A percentile compares a stretch with the other conserved stretches of the same genome.
Evolutionary conservation across 92 coral and sea anemone genomes (phyloP).

Genomic region (Bergia puertoricense): DNA sequence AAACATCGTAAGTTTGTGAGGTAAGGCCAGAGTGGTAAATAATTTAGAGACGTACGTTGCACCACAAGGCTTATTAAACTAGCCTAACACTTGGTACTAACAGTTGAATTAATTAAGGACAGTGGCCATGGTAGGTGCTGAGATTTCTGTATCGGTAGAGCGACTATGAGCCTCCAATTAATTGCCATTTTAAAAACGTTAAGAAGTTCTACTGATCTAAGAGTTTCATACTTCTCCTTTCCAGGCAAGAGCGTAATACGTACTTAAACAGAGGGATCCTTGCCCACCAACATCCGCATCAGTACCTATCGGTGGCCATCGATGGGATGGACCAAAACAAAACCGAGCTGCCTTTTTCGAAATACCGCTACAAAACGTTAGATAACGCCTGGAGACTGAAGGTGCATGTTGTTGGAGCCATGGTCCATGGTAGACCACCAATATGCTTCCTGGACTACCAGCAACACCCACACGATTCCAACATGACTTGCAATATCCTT

Average conservation of each 20-base stretch:
- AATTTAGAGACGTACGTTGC: too few species aligned
- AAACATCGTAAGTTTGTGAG: slow-evolving; percentile 41
- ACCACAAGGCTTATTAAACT: too few species aligned
- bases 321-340: slow-evolving; percentile 76
- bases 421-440: slow-evolving; percentile 70
- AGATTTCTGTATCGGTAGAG: too few species aligned
- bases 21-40: not conserved
- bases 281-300: slow-evolving; percentile 44
- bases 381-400: slow-evolving; percentile 52
- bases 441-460: slow-evolving; percentile 56
- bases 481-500: slow-evolving; percentile 54
- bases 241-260: too few species aligned
- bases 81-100: too few species aligned
- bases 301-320: slow-evolving; percentile 54
- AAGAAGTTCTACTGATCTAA: too few species aligned
- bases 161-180: too few species aligned
- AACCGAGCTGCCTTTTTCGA: slow-evolving; percentile 60
- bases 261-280: too few species aligned
- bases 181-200: too few species aligned
- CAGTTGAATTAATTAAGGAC: too few species aligned
- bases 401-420: slow-evolving; percentile 59
- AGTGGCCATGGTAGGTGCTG: too few species aligned
- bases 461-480: slow-evolving; percentile 58
- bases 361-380: slow-evolving; percentile 39
- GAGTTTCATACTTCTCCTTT: too few species aligned